Evolutionary conservation across 1,140 invertebrate genomes (phyloP).

Genomic region (Acromyrmex heyeri): DNA sequence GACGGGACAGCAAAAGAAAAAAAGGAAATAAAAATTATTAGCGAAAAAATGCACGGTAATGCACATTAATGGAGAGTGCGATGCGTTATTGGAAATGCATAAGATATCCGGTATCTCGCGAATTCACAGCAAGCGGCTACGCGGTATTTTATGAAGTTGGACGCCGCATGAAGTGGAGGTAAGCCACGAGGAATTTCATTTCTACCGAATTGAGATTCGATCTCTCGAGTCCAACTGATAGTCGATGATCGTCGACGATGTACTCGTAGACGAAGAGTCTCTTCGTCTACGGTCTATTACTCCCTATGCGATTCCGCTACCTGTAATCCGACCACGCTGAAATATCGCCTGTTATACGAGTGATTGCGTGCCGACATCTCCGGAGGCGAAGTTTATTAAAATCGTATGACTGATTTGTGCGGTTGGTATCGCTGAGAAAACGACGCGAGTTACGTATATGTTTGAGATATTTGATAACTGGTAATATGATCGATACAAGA

Average conservation of each 20-base stretch:
- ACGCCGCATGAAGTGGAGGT: neutral
- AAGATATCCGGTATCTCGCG: constrained; percentile 32
- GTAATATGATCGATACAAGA: constrained; percentile 31
- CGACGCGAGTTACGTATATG: neutral
- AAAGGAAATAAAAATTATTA: constrained; percentile 4
- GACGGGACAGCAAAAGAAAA: neutral
- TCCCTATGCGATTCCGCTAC: neutral
- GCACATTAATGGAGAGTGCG: neutral
- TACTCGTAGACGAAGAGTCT: neutral
- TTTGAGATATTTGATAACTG: constrained; percentile 22
- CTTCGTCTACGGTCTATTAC: constrained; percentile 3
- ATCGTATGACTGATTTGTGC: constrained; percentile 47
- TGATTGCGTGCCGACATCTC: constrained; percentile 35
- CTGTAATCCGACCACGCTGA: constrained; percentile 45
- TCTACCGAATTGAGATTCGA: constrained; percentile 54
- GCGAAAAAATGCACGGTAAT: constrained; percentile 8
- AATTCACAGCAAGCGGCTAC: constrained; percentile 39
- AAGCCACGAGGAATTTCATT: constrained; percentile 54
- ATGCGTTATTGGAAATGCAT: constrained; percentile 57
- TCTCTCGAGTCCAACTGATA: neutral
- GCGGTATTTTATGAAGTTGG: neutral
- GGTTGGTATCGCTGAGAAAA: constrained; percentile 33
- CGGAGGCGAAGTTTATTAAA: constrained; percentile 52
- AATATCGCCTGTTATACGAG: constrained; percentile 45
- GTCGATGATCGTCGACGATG: neutral